These are phyloP conservation scores for Hemithea aestivaria DNA, from an alignment of 2,888 invertebrate species.

Conservation along the genomic window DNA sequence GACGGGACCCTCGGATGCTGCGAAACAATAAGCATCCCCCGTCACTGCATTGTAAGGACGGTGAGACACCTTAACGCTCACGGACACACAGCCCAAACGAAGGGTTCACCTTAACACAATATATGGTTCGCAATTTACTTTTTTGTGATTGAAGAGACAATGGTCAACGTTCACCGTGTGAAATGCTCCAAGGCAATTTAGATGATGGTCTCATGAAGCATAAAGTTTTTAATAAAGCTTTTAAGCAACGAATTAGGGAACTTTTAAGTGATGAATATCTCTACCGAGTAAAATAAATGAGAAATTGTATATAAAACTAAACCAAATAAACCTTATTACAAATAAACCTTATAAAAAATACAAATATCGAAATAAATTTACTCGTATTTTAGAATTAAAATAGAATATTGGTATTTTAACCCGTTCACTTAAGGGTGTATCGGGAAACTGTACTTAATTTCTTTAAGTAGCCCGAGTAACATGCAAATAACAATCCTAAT, in stretches of 20 bases:
- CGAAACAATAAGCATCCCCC: constrained; percentile 67
- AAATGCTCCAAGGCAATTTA: constrained; percentile 48
- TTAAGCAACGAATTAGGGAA: constrained; percentile 18
- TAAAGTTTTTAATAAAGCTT: constrained; percentile 39
- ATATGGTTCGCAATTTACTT: constrained; percentile 62
- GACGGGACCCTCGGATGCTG: constrained; percentile 73
- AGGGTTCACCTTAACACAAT: constrained; percentile 64
- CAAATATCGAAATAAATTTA: too few relatives aligned
- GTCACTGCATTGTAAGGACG: constrained; percentile 57
- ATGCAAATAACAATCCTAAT: constrained; percentile 30
- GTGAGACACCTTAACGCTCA: constrained; percentile 64
- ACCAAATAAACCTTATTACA: too few relatives aligned
- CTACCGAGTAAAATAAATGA: too few relatives aligned
- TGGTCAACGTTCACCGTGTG: constrained; percentile 69
- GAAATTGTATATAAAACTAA: too few relatives aligned
- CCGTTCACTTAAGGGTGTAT: constrained; percentile 2
- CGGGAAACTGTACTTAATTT: constrained; percentile 16
- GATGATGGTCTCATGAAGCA: constrained; percentile 39
- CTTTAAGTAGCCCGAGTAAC: constrained; percentile 17
- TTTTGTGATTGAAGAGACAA: constrained; percentile 64
- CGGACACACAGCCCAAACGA: constrained; percentile 61
- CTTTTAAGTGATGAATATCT: too few relatives aligned
- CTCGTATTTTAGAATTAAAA: too few relatives aligned
- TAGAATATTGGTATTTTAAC: constrained; percentile 7
- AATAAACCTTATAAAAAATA: too few relatives aligned